phyloP scores from a whole-genome alignment of 2,888 invertebrate genomes.

The Carpatolechia fugitivella region DNA sequence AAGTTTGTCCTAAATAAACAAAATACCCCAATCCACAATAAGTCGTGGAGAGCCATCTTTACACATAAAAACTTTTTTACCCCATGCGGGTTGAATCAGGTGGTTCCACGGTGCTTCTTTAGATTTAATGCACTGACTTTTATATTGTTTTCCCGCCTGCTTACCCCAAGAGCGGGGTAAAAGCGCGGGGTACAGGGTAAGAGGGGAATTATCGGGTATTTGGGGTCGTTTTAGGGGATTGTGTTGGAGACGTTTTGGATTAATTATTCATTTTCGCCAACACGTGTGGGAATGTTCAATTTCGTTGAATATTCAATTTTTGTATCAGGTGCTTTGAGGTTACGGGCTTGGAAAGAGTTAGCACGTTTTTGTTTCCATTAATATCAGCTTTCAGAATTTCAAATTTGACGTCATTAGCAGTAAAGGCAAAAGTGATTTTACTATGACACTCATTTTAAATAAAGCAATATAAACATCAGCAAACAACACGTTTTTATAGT shows the following conservation, averaged over 20 bases:
- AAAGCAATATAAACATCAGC: too few relatives aligned
- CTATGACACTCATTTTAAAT: too few relatives aligned
- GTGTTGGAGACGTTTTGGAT: constrained; percentile 17
- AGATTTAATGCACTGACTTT: constrained; percentile 32
- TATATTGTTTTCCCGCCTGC: constrained; percentile 25
- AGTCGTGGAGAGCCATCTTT: constrained; percentile 10
- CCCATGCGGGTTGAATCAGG: constrained; percentile 31
- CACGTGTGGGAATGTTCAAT: neutral
- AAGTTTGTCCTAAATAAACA: constrained; percentile 12
- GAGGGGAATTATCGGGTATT: constrained; percentile 17
- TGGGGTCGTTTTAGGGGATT: constrained; percentile 17
- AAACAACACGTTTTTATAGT: too few relatives aligned
- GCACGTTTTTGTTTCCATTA: too few relatives aligned
- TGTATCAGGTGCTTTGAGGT: neutral
- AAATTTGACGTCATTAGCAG: neutral
- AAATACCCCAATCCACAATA: constrained; percentile 12
- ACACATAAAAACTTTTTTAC: constrained; percentile 21
- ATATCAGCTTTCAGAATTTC: too few relatives aligned
- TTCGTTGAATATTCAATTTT: neutral
- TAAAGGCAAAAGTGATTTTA: neutral
- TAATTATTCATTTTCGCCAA: constrained; percentile 18
- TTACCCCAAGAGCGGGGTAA: constrained; percentile 4
- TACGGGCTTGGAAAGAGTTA: neutral
- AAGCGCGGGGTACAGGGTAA: neutral
- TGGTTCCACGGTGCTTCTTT: constrained; percentile 16